A percentile compares a stretch with the other conserved stretches of the same genome.
phyloP scores from a whole-genome alignment of 2,797 vertebrate species.

The Dromococcyx pavoninus region DNA sequence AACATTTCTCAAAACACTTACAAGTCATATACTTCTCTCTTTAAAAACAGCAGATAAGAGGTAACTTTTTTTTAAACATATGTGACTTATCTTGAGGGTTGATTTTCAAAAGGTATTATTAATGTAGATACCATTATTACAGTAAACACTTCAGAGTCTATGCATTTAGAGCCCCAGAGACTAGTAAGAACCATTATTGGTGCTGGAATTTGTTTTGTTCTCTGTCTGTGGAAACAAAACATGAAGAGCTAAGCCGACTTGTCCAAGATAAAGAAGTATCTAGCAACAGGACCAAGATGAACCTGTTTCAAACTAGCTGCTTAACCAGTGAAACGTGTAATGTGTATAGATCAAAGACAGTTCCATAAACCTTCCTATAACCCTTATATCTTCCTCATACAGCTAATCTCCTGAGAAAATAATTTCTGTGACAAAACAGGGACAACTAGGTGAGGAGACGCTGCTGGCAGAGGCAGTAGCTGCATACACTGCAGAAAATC shows the following conservation, averaged over 20 bases:
- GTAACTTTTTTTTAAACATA: neutral
- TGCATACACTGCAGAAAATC: neutral
- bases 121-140: neutral
- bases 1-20: neutral
- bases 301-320: neutral
- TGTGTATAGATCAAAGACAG: neutral
- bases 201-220: neutral
- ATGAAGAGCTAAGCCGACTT: neutral
- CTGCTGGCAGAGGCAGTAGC: neutral
- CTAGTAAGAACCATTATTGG: neutral
- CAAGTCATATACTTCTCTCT: neutral
- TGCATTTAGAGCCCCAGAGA: neutral
- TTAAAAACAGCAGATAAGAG: neutral
- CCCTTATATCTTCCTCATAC: neutral
- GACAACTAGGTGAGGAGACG: neutral
- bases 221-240: too few relatives aligned
- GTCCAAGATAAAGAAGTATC: neutral
- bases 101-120: neutral
- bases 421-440: neutral
- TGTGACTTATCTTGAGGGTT: neutral
- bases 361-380: neutral
- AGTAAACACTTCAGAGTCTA: neutral
- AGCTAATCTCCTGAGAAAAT: neutral
- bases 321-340: neutral
- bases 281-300: neutral